Evolutionary conservation across 2,888 invertebrate genomes (phyloP).

Genomic region (Heterodera filipjevi): DNA sequence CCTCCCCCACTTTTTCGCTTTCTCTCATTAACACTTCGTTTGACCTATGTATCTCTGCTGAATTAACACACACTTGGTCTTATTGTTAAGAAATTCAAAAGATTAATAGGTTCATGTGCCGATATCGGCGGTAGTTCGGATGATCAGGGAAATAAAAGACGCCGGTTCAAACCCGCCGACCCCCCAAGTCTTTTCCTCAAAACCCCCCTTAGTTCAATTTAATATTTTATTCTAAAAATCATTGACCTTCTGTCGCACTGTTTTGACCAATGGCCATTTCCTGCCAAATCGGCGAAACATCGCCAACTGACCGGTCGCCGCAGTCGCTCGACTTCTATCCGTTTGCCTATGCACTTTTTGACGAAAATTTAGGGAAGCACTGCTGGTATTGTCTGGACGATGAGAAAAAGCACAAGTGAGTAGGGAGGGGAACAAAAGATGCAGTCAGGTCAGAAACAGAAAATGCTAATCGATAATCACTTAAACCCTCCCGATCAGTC

Average conservation of each 20-base stretch:
- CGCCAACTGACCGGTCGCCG: not conserved
- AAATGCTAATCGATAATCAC: not conserved
- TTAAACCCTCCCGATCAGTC: conserved; percentile 9
- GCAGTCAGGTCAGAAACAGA: no score
- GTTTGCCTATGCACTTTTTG: conserved; percentile 62
- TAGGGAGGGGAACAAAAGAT: not conserved
- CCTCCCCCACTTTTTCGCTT: not conserved
- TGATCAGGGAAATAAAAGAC: no score
- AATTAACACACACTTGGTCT: not conserved
- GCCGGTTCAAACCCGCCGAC: no score
- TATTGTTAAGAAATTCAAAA: no score
- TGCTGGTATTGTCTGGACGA: conserved; percentile 64
- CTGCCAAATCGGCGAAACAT: not conserved
- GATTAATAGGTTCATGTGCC: no score
- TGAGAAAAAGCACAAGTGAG: conserved; percentile 38
- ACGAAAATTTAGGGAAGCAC: conserved; percentile 48
- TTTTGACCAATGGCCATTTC: not conserved
- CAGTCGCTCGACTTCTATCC: conserved; percentile 56
- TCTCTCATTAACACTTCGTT: not conserved
- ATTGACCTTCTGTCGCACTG: no score
- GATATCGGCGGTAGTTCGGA: no score
- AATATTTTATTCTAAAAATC: no score
- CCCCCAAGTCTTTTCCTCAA: no score
- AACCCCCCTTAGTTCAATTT: no score
- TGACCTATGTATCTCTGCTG: not conserved